Evolutionary conservation across 2,797 vertebrate genomes (phyloP).

Genomic region (Rachycentron canadum): DNA sequence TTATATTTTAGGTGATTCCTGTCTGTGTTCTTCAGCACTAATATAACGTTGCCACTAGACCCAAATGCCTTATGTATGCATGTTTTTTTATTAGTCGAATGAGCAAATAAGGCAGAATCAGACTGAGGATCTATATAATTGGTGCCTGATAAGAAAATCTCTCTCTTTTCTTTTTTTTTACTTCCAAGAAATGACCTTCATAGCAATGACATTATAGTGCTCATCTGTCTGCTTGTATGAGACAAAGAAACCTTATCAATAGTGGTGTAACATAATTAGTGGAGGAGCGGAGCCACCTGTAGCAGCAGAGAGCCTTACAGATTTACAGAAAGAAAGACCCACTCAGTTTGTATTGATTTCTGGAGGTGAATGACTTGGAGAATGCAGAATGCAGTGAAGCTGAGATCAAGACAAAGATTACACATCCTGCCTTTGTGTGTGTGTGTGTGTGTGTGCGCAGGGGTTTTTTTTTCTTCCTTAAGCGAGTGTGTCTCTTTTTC

Average conservation of each 20-base stretch:
- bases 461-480: too few species aligned
- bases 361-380: slow-evolving; percentile 45
- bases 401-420: slow-evolving; percentile 52
- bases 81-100: not conserved
- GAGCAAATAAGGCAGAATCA: slow-evolving; percentile 18
- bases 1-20: not conserved
- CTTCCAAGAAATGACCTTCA: slow-evolving; percentile 44
- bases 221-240: slow-evolving; percentile 38
- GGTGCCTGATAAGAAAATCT: slow-evolving; percentile 24
- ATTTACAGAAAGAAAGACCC: slow-evolving; percentile 60
- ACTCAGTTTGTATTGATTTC: slow-evolving; percentile 64
- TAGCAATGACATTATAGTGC: slow-evolving; percentile 13
- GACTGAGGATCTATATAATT: not conserved
- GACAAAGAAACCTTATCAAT: slow-evolving; percentile 54
- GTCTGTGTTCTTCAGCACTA: not conserved
- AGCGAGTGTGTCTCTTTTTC: not conserved
- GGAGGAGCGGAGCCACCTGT: slow-evolving; percentile 37
- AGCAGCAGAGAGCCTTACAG: slow-evolving; percentile 47
- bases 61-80: not conserved
- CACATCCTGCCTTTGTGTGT: not conserved
- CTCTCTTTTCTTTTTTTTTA: not conserved
- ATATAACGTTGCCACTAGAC: not conserved
- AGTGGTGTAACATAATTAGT: slow-evolving; percentile 62
- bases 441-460: not conserved
- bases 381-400: slow-evolving; percentile 36